phyloP scores from a whole-genome alignment of 2,113 vertebrate genomes.

The Otolemur garnettii region DNA sequence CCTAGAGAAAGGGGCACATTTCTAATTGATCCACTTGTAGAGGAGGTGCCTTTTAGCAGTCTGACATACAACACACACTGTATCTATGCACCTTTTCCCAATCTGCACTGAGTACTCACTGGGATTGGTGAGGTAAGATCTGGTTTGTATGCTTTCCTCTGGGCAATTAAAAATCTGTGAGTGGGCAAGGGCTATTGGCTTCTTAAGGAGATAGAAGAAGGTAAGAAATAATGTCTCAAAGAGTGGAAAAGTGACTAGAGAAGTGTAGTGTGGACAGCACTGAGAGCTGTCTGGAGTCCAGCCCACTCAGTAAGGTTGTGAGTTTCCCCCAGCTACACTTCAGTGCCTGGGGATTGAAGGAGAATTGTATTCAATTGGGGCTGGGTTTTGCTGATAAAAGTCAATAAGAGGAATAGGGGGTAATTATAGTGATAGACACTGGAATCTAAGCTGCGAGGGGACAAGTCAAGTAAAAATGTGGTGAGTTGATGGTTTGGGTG shows the following conservation, averaged over 20 bases:
- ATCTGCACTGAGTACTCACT: not conserved
- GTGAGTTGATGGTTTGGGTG: not conserved
- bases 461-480: not conserved
- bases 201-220: not conserved
- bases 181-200: not conserved
- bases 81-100: not conserved
- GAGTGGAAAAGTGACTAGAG: not conserved
- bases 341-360: not conserved
- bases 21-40: not conserved
- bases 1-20: not conserved
- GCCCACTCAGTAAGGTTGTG: not conserved
- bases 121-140: not conserved
- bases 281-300: not conserved
- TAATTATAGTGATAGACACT: not conserved
- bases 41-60: not conserved
- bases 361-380: not conserved
- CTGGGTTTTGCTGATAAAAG: constrained; percentile 22
- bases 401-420: not conserved
- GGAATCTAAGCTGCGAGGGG: not conserved
- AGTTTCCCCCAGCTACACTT: not conserved
- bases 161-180: not conserved
- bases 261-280: not conserved
- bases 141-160: not conserved
- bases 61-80: not conserved
- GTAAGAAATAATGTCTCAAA: not conserved